Base-by-base conservation (phyloP, 2,797 vertebrate species). In the Emydoidea blandingii region DNA sequence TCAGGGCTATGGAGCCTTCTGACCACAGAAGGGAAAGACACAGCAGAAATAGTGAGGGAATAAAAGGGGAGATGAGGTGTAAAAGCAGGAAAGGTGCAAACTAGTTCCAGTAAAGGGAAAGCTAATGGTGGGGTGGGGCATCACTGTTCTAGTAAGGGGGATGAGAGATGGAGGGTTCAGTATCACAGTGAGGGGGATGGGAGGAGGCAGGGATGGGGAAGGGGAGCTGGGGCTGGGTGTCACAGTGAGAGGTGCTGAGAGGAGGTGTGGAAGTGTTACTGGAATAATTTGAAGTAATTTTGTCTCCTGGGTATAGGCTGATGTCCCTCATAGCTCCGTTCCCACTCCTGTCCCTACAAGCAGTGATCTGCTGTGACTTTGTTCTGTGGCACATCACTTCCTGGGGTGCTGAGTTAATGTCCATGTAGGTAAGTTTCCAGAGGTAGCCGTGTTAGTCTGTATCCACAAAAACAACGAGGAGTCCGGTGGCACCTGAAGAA, bases 391-490 rank as follows among this genome's bases (percentile, higher is more conserved):
- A 25, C 6, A 53, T 87, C n/a, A 83, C 76, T 78, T 12, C 65
- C 29, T 19, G 62, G 53, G 0, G 0, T 53, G 11, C 87, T 59
- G 47, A 27, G 53, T 53, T 0, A 0, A 79, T 37, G 0, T 65
- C 15, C 34, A 19, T 65, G 62, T 65, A 34, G 34, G 34, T 65
- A 54, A 54, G 21, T 54, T 23, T 54, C 53, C 9, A 21, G 53
- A 18, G 18, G 53, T 54, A 54, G 53, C 53, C 21, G 53, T 54
- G 53, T 54, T 54, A 54, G 53, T 54, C 53, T 23, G 53, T 54
- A 21, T 54, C 53, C 53, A 23, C 53, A 54, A 54, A 54, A 54
- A 9, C 53, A 54, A 53, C 19, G 53, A 54, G 53, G 21, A 54
- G 21, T 54, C 21, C 8, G 8, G 53, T 54, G 53, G 53, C 53